These are phyloP conservation scores for Polietes domitor DNA, from an alignment of 2,888 invertebrate genomes.

Conservation along the genomic window DNA sequence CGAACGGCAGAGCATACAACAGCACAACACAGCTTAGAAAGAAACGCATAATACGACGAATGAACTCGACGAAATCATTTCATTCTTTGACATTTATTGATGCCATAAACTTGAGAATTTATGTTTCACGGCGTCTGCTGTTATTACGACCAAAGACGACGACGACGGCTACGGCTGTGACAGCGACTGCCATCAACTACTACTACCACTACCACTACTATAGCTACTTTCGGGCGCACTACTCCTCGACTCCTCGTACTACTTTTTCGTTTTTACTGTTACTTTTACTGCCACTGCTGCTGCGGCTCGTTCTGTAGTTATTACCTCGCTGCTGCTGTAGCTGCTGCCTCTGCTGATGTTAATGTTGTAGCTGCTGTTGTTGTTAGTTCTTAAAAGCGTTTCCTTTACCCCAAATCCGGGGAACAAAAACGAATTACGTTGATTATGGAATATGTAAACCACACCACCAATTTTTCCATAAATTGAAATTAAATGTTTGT, in stretches of 20 bases:
- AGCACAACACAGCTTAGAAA: constrained; percentile 24
- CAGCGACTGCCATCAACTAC: background rate
- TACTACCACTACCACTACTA: background rate
- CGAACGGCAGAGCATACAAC: too few species aligned
- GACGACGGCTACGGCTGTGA: background rate
- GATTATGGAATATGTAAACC: constrained; percentile 44
- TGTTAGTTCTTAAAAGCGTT: constrained; percentile 74
- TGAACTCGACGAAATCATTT: constrained; percentile 75
- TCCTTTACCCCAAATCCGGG: constrained; percentile 38
- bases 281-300: constrained; percentile 7
- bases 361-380: background rate
- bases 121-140: constrained; percentile 71
- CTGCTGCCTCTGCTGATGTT: constrained; percentile 69
- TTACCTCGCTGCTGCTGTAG: constrained; percentile 68
- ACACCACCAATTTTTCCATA: constrained; percentile 47
- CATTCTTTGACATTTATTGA: constrained; percentile 80
- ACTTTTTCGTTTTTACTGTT: background rate
- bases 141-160: constrained; percentile 52
- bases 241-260: background rate
- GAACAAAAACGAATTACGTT: constrained; percentile 31
- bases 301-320: constrained; percentile 41
- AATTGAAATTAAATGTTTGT: constrained; percentile 34
- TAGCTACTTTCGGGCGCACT: too few species aligned
- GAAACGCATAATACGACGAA: constrained; percentile 50
- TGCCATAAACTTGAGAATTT: constrained; percentile 81